Conservation (phyloP, 2,113 vertebrate species). For the Narcine bancroftii region DNA sequence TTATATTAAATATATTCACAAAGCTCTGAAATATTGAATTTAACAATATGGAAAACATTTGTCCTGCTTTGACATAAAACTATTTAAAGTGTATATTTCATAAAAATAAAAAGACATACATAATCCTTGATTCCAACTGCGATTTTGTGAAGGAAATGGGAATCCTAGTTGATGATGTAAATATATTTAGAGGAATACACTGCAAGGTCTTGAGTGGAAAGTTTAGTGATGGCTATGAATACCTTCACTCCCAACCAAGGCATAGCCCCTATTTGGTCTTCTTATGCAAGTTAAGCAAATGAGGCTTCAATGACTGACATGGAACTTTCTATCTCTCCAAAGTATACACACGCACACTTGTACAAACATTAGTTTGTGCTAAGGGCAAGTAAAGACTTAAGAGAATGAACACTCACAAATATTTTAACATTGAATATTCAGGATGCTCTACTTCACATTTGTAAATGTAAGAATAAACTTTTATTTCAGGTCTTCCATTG, state of each 20-base stretch:
- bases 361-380: neutral
- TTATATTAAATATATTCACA: neutral
- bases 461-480: neutral
- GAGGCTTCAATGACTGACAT: neutral
- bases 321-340: neutral
- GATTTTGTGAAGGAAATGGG: neutral
- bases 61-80: neutral
- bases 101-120: neutral
- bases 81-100: neutral
- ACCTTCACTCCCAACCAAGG: neutral
- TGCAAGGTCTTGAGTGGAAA: neutral
- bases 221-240: neutral
- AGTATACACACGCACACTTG: neutral
- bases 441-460: no score
- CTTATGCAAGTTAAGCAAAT: conserved; percentile 22
- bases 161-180: neutral
- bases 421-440: neutral
- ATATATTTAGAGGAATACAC: neutral
- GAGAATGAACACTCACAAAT: neutral
- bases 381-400: neutral
- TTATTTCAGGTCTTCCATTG: neutral
- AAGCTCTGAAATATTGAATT: neutral
- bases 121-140: conserved; percentile 21
- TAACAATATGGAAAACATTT: neutral
- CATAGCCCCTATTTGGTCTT: neutral